phyloP scores from a whole-genome alignment of 2,888 invertebrate species.

The Anodontia alba region DNA sequence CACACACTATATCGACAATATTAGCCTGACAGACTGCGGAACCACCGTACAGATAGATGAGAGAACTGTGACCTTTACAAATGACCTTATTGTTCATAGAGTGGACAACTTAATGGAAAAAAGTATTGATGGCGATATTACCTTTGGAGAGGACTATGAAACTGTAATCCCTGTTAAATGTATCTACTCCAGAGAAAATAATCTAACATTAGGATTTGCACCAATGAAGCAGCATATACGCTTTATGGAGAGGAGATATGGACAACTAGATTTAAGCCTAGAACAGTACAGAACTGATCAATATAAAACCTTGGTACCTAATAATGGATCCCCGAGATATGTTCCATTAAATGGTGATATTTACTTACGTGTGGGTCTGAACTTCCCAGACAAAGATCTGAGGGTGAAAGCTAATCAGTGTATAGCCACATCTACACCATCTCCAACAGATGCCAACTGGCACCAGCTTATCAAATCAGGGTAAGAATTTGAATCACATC shows the following conservation, averaged over 20 bases:
- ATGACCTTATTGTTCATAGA: constrained; percentile 57
- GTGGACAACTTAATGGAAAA: constrained; percentile 3
- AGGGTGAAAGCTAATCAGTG: constrained; percentile 51
- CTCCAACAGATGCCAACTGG: constrained; percentile 56
- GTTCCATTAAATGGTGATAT: constrained; percentile 56
- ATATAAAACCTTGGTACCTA: constrained; percentile 33
- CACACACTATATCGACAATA: constrained; percentile 49
- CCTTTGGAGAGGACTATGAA: constrained; percentile 55
- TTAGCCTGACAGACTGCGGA: constrained; percentile 54
- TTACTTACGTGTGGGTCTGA: constrained; percentile 49
- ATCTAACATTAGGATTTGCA: constrained; percentile 42
- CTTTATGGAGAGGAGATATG: constrained; percentile 61
- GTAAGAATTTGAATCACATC: constrained; percentile 49
- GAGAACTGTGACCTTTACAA: constrained; percentile 54
- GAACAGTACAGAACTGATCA: constrained; percentile 47
- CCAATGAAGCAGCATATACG: constrained; percentile 58
- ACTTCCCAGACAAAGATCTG: constrained; percentile 33
- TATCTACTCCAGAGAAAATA: constrained; percentile 55
- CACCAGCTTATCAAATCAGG: constrained; percentile 54
- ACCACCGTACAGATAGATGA: constrained; percentile 53
- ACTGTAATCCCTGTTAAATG: constrained; percentile 63
- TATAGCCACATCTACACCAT: constrained; percentile 60
- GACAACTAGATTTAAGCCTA: constrained; percentile 55
- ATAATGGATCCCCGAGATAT: constrained; percentile 35
- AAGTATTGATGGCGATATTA: constrained; percentile 9